A percentile compares a stretch with the other conserved stretches of the same genome.
phyloP scores from a whole-genome alignment of 2,113 vertebrate species.

The Mandrillus leucophaeus region DNA sequence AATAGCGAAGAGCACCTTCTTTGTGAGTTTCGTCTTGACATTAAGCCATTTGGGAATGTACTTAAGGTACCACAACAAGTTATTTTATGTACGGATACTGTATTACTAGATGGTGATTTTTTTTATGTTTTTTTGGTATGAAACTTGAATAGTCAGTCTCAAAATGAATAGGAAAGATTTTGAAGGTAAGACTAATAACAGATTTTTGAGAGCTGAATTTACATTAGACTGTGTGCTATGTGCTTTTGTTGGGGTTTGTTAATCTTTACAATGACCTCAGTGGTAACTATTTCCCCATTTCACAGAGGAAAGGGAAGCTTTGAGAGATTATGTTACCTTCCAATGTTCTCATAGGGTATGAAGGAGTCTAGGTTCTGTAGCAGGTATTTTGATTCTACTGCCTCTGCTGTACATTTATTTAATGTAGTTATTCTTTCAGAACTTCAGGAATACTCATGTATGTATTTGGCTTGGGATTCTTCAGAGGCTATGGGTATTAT shows the following conservation, averaged over 20 bases:
- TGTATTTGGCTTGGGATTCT: not conserved
- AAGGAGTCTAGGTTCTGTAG: not conserved
- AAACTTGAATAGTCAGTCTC: not conserved
- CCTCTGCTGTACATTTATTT: not conserved
- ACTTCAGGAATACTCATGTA: not conserved
- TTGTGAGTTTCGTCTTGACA: slow-evolving; percentile 62
- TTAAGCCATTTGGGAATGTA: slow-evolving; percentile 51
- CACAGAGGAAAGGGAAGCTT: not conserved
- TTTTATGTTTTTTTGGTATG: not conserved
- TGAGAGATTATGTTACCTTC: not conserved
- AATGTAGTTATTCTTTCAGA: not conserved
- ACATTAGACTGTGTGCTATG: not conserved
- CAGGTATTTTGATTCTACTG: not conserved
- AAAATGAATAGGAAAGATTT: slow-evolving; percentile 3
- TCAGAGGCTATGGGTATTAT: not conserved
- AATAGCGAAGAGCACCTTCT: slow-evolving; percentile 62
- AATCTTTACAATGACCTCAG: not conserved
- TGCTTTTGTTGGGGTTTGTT: not conserved
- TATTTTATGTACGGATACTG: slow-evolving; percentile 49
- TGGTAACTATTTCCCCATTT: not conserved
- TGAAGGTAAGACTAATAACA: not conserved
- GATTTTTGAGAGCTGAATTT: not conserved
- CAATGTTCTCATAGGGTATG: not conserved
- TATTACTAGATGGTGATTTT: slow-evolving; percentile 35
- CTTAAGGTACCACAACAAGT: slow-evolving; percentile 58